Percentiles rank a stretch among this genome's conserved stretches.
These are phyloP conservation scores for Scylla paramamosain DNA, from an alignment of 1,140 invertebrate genomes.

Conservation along the genomic window DNA sequence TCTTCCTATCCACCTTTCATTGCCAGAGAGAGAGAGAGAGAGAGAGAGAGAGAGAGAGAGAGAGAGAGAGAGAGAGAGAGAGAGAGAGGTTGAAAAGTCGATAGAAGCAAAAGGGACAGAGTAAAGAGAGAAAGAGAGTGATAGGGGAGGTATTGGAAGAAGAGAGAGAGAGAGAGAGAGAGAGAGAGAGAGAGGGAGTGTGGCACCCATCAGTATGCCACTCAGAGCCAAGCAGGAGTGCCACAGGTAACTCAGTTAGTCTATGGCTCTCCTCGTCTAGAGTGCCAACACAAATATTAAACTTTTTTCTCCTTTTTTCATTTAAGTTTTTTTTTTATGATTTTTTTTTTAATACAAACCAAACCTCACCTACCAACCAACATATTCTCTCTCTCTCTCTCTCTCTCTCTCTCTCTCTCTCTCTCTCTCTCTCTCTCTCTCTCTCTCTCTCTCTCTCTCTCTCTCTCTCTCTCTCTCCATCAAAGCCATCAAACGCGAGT, in stretches of 20 bases:
- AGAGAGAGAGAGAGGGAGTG: not conserved
- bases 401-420: not conserved
- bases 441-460: conserved; percentile 37
- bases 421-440: not conserved
- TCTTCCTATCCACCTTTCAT: not conserved
- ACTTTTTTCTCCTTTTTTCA: not conserved
- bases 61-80: not conserved
- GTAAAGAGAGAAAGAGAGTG: not conserved
- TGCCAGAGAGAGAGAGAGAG: not conserved
- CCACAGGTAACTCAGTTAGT: conserved; percentile 27
- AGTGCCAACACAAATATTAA: conserved; percentile 13
- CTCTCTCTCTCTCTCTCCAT: conserved; percentile 32
- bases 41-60: not conserved
- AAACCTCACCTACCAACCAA: not conserved
- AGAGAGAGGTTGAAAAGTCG: not conserved
- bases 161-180: not conserved
- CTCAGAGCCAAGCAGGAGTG: not conserved
- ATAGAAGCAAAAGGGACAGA: not conserved
- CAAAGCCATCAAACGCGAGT: conserved; percentile 40
- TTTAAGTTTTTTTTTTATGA: too few species aligned
- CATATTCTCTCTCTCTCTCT: not conserved
- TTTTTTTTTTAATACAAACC: too few species aligned
- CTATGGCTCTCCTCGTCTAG: not conserved
- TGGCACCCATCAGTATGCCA: conserved; percentile 29
- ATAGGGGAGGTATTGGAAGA: not conserved